Percentiles rank a stretch among this genome's conserved stretches.
Conservation (phyloP, 1,140 invertebrate species). For the Pseudomyrmex concolor region DNA sequence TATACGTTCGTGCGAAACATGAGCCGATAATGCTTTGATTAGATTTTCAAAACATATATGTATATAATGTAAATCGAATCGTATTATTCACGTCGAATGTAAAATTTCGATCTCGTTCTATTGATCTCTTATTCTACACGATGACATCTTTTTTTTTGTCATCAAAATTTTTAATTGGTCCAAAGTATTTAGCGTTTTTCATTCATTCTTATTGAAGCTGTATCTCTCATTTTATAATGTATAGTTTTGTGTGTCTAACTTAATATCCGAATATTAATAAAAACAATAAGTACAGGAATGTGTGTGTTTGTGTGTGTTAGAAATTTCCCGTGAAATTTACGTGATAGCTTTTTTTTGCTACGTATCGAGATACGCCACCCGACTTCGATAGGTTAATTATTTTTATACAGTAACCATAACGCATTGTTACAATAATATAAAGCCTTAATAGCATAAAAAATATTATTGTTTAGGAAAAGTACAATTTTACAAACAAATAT, state of each 20-base stretch:
- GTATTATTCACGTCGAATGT: constrained; percentile 43
- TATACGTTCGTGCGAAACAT: constrained; percentile 30
- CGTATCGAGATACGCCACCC: background rate
- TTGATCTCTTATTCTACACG: constrained; percentile 48
- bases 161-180: constrained; percentile 73
- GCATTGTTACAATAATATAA: constrained; percentile 17
- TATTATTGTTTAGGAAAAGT: constrained; percentile 37
- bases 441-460: constrained; percentile 51
- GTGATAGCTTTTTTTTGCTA: constrained; percentile 12
- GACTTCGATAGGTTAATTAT: constrained; percentile 21
- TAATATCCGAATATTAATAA: constrained; percentile 32
- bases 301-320: background rate
- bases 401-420: constrained; percentile 13
- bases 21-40: constrained; percentile 71
- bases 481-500: constrained; percentile 31
- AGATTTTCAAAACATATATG: constrained; percentile 63
- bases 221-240: constrained; percentile 38
- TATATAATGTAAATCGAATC: constrained; percentile 54
- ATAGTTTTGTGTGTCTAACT: constrained; percentile 24
- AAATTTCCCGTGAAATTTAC: no score
- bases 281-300: constrained; percentile 50
- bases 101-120: constrained; percentile 62
- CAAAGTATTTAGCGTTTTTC: constrained; percentile 55
- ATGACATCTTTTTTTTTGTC: constrained; percentile 47
- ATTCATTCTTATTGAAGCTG: constrained; percentile 58